Evolutionary conservation across 2,113 vertebrate genomes (phyloP).

Genomic region (Upupa epops): DNA sequence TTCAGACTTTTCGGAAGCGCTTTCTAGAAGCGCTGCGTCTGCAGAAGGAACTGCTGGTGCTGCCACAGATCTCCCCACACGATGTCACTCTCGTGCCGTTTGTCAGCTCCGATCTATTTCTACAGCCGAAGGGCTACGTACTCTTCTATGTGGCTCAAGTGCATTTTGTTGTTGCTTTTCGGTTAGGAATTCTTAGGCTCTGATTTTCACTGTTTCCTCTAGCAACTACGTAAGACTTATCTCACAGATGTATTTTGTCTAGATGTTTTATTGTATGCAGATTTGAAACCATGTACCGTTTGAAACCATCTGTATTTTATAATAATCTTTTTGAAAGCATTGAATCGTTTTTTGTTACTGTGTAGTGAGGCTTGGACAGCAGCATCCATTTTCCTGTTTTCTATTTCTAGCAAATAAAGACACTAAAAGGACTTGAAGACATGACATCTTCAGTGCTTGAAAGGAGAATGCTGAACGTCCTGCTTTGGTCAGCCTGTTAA

Average conservation of each 20-base stretch:
- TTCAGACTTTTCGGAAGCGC: fast-evolving
- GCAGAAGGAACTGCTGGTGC: neutral
- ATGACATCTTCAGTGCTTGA: neutral
- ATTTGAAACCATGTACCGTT: neutral
- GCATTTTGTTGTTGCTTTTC: neutral
- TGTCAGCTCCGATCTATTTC: neutral
- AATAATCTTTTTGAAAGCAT: neutral
- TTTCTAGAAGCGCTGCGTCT: fast-evolving
- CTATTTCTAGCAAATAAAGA: neutral
- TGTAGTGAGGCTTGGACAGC: neutral
- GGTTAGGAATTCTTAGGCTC: neutral
- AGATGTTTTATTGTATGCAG: fast-evolving
- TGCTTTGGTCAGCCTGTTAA: neutral
- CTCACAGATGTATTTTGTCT: neutral
- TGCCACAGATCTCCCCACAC: neutral
- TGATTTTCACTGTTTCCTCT: neutral
- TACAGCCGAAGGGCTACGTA: fast-evolving
- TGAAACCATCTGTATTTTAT: neutral
- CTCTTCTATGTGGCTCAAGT: neutral
- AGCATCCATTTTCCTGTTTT: neutral
- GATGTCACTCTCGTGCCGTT: conserved; percentile 34
- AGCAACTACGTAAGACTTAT: neutral
- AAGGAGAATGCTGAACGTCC: neutral
- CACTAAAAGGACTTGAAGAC: neutral
- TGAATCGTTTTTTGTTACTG: too few species aligned